Evolutionary conservation across 1,140 invertebrate genomes (phyloP).

Genomic region (Zaprionus capensis): DNA sequence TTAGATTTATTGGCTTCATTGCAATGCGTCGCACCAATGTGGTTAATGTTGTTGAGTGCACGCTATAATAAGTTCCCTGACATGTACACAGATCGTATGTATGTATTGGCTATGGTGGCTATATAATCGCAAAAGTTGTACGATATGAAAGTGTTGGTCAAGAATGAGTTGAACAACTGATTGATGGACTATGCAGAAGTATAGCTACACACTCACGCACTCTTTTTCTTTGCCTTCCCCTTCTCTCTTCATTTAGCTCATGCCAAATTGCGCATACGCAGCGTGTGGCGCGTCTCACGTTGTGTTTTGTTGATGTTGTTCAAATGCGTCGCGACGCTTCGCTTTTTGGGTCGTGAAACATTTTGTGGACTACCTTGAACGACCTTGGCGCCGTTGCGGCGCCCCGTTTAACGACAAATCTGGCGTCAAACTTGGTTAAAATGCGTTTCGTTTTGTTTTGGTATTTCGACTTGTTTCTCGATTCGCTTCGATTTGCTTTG

Average conservation of each 20-base stretch:
- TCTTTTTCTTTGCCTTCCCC: background rate
- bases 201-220: background rate
- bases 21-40: conserved; percentile 6
- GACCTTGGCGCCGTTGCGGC: conserved; percentile 72
- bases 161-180: background rate
- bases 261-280: conserved; percentile 73
- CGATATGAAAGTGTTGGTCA: background rate
- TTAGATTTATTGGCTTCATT: conserved; percentile 5
- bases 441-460: conserved; percentile 62
- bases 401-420: conserved; percentile 48
- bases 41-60: background rate
- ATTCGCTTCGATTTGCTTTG: conserved; percentile 26
- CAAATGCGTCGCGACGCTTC: background rate
- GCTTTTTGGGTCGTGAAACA: conserved; percentile 41
- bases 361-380: conserved; percentile 78
- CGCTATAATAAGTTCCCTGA: background rate
- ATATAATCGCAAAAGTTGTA: background rate
- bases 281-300: conserved; percentile 55
- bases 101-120: background rate
- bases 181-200: background rate
- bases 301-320: conserved; percentile 23
- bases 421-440: conserved; percentile 69
- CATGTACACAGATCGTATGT: background rate
- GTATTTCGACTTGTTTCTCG: conserved; percentile 7
- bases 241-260: background rate